Base-by-base conservation (phyloP, 2,113 vertebrate genomes). In the Siphamia tubifer region DNA sequence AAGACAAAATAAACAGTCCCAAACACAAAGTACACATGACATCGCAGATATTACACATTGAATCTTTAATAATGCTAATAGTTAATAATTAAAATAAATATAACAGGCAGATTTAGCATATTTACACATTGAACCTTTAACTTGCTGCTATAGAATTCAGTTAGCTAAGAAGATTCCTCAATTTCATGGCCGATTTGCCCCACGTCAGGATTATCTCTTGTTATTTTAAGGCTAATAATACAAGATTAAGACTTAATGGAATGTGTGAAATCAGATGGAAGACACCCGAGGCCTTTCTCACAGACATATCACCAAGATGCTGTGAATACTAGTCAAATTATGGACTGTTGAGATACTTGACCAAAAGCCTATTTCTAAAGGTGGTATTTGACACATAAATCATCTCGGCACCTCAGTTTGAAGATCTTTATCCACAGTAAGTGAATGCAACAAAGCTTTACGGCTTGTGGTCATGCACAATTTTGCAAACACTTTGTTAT, bases 181-280 rank as follows among this genome's bases (percentile, higher is more conserved):
- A 79, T 85, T 83, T 87, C 63, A 85, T 38, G 75, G 75, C 56
- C 82, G 82, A 80, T 84, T 82, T 81, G 55, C 47, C 52, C 36
- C 45, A 84, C 67, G 62, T 63, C 74, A 56, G 84, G 71, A 87
- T 88, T 85, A 90, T 69, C 77, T 82, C 77, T 48, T 71, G 84
- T 89, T 87, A 88, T 89, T 91, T 85, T 88, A 90, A 86, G 77
- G 79, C 70, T 88, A 77, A 87, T 79, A 84, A 85, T 77, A 74
- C 68, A 79, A 86, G 85, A 87, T 84, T 88, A 82, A 60, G 48
- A 75, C 66, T 76, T 85, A 88, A 87, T 87, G 66, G 77, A 87
- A 87, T 89, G 34, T 83, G 90, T 88, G 82, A 88, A 89, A 87
- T 87, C 77, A 84, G 68, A 30, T 79, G 81, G 78, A 87, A 88